Conservation (phyloP, 1,140 invertebrate genomes). For the Chlorops oryzae region DNA sequence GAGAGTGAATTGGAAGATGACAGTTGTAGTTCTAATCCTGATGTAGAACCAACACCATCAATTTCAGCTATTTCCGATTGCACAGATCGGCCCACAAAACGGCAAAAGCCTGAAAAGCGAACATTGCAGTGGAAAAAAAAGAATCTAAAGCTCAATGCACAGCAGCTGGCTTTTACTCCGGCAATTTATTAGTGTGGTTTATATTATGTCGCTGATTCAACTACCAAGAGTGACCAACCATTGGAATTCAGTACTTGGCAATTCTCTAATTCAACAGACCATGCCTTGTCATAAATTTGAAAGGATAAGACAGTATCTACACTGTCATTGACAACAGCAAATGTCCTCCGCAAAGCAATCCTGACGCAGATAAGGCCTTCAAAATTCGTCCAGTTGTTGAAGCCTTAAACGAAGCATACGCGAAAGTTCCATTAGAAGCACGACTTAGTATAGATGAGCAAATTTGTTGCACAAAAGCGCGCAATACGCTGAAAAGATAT, state of each 20-base stretch:
- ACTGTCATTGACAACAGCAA: constrained; percentile 19
- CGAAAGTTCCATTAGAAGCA: background rate
- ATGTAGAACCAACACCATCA: background rate
- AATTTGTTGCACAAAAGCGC: constrained; percentile 4
- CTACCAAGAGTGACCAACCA: constrained; percentile 10
- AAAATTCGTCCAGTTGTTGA: background rate
- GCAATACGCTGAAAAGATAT: constrained; percentile 12
- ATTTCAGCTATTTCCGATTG: no score
- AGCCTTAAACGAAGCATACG: background rate
- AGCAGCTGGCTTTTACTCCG: no score
- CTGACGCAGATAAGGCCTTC: background rate
- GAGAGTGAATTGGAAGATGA: background rate
- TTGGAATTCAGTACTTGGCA: constrained; percentile 5
- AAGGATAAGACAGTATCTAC: constrained; percentile 14
- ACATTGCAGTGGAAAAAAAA: no score
- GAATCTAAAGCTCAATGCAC: no score
- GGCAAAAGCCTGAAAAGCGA: no score
- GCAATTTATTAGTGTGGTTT: constrained; percentile 10
- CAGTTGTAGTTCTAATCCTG: background rate
- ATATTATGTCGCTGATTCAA: constrained; percentile 10
- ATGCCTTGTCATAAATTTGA: constrained; percentile 15
- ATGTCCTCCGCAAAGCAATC: background rate
- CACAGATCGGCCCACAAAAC: no score
- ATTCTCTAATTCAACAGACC: constrained; percentile 1
- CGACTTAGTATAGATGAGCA: constrained; percentile 6